Evolutionary conservation across 2,888 invertebrate genomes (phyloP), one percentile per base, ranked within the genome.

Genomic region (Danaus chrysippus): DNA sequence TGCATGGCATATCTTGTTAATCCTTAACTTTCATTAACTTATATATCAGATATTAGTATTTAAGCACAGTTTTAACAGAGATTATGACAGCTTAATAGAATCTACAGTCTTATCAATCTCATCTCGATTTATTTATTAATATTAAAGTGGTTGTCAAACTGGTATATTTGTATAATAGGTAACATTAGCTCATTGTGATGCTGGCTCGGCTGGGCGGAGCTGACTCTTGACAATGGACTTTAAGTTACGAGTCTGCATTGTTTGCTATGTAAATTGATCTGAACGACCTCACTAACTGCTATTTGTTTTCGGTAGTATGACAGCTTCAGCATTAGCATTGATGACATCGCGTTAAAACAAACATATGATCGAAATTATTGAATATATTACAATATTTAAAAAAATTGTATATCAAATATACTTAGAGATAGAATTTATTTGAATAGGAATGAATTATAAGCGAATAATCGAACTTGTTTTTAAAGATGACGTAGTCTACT

Each of bases 231-330:
- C 71, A 70, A 67, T 68, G 59, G 65, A 61, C 43, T 58, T 63
- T 70, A 71, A 79, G 17, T 10, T 17, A 17, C 49, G 15, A 15
- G 10, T 3, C 3, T 17, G 67, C 76, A 83, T 86, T 86, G 86
- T 85, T 81, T 71, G 68, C 70, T 74, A 73, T 74, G 77, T 77
- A 75, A 78, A 79, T 79, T 77, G 78, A 77, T 76, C 74, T 72
- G 73, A 73, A 73, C 75, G 72, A 76, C 75, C 75, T 78, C 74
- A 74, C 71, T 66, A 68, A 72, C 70, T 67, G 68, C 62, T 82
- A 81, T 84, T 86, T 84, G 82, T 83, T 82, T 83, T 79, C 83
- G 72, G 84, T 82, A 81, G 81, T 81, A 71, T 73, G 73, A 71
- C 72, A 70, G 71, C 73, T 74, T 52, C 52, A 56, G 66, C 65